Evolutionary conservation across 2,113 vertebrate species (phyloP).

Genomic region (human (Homo sapiens)): DNA sequence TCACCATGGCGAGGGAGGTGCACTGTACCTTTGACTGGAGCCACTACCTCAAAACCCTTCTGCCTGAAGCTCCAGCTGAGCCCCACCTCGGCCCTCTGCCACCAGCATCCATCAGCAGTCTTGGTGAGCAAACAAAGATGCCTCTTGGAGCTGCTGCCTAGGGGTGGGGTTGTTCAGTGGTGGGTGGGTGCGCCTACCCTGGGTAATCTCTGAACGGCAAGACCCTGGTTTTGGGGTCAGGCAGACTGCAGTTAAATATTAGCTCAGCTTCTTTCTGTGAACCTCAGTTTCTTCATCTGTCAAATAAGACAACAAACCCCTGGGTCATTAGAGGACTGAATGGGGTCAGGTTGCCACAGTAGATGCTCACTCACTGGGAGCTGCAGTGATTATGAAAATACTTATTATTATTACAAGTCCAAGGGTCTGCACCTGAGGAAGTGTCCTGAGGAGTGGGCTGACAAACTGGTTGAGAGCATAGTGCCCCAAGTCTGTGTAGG

Average conservation of each 20-base stretch:
- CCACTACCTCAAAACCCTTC: background rate
- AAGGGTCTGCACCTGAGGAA: background rate
- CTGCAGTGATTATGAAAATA: background rate
- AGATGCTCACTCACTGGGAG: background rate
- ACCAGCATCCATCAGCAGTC: background rate
- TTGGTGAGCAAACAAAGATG: background rate
- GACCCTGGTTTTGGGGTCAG: background rate
- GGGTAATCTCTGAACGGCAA: background rate
- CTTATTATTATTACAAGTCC: constrained; percentile 26
- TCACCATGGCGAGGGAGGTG: background rate
- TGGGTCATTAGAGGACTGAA: background rate
- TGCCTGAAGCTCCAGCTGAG: background rate
- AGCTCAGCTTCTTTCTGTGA: background rate
- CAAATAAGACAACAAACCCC: background rate
- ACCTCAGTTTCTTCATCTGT: background rate
- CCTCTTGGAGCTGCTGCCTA: background rate
- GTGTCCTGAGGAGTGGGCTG: background rate
- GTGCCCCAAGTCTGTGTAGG: background rate
- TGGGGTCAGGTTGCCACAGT: background rate
- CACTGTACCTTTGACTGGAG: too few species aligned
- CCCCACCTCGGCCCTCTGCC: background rate
- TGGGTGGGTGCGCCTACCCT: fast-evolving
- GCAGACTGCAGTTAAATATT: background rate
- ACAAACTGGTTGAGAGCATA: background rate
- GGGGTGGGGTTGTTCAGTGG: background rate